Evolutionary conservation across 2,888 invertebrate species (phyloP), one percentile per base, ranked within the genome.

Genomic region (Cephus runcator): DNA sequence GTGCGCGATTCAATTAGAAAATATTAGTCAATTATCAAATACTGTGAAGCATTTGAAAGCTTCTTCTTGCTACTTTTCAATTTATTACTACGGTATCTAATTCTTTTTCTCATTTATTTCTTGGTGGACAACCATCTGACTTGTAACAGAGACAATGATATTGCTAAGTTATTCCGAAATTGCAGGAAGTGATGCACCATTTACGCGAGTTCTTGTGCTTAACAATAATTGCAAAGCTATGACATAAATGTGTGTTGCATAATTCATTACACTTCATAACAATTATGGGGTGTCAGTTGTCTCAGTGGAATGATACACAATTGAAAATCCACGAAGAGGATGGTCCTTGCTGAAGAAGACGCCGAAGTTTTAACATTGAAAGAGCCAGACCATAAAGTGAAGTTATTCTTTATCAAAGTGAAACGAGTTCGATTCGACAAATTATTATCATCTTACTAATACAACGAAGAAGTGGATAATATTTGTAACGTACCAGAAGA

Each of bases 401-500:
- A 23, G 23, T 56, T 23, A 56, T 56, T 56, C 56, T 56, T 56
- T 74, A 69, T 77, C 69, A 56, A 75, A 36, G 76, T 79, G 81
- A 79, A 34, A 78, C 69, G 36, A 30, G 34, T 76, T 78, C 12
- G 75, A 80, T 31, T 75, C 75, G 31, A 69, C 75, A 77, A 82
- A 71, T 56, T 40, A 40, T 80, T 77, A 73, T 79, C 68, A 75
- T 76, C 56, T 76, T 83, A 86, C 87, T 88, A 9, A 56, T 23
- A 56, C 23, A 56, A 2, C 23, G 15, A 56, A 2, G 23, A 56
- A 6, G 23, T 9, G 23, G 56, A 56, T 23, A 23, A 56, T 23
- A 23, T 56, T 23, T 40, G 23, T 40, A 40, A 40, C 15, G 6
- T 40, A 6, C 6, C 4, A 4, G 40, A 40, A 40, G 40, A 40